phyloP scores from a whole-genome alignment of 2,113 vertebrate genomes.

The Lampris incognitus region DNA sequence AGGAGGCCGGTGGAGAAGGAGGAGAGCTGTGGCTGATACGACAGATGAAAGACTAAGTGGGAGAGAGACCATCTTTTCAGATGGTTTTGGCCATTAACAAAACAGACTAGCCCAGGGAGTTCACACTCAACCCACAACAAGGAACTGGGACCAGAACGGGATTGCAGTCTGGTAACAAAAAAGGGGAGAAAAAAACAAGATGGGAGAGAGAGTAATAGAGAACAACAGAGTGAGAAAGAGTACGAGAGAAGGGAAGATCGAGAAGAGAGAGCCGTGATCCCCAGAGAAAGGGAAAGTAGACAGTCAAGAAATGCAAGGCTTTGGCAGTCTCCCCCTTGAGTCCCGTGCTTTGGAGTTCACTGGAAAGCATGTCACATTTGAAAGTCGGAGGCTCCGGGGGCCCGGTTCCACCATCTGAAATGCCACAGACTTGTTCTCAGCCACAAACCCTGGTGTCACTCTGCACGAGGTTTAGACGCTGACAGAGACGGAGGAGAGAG shows the following conservation, averaged over 20 bases:
- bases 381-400: slow-evolving; percentile 61
- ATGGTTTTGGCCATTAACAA: slow-evolving; percentile 16
- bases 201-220: neutral
- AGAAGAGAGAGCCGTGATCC: slow-evolving; percentile 53
- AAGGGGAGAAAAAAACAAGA: neutral
- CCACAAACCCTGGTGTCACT: slow-evolving; percentile 71
- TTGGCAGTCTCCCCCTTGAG: slow-evolving; percentile 47
- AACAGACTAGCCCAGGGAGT: slow-evolving; percentile 28
- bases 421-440: slow-evolving; percentile 77
- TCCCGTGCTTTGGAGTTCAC: slow-evolving; percentile 62
- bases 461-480: slow-evolving; percentile 66
- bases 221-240: neutral
- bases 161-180: slow-evolving; percentile 42
- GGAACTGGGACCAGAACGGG: slow-evolving; percentile 44
- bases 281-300: slow-evolving; percentile 48
- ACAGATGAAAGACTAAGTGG: slow-evolving; percentile 34
- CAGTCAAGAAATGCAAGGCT: slow-evolving; percentile 54
- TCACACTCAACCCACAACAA: slow-evolving; percentile 36
- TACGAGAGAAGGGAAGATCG: neutral
- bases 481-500: slow-evolving; percentile 77
- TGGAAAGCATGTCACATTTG: slow-evolving; percentile 68
- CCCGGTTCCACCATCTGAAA: slow-evolving; percentile 68
- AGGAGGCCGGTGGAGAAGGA: slow-evolving; percentile 21
- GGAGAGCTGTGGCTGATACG: slow-evolving; percentile 30
- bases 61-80: slow-evolving; percentile 39